A percentile compares a stretch with the other conserved stretches of the same genome.
Conservation (phyloP, 2,113 vertebrate genomes). For the Brienomyrus longianalis region DNA sequence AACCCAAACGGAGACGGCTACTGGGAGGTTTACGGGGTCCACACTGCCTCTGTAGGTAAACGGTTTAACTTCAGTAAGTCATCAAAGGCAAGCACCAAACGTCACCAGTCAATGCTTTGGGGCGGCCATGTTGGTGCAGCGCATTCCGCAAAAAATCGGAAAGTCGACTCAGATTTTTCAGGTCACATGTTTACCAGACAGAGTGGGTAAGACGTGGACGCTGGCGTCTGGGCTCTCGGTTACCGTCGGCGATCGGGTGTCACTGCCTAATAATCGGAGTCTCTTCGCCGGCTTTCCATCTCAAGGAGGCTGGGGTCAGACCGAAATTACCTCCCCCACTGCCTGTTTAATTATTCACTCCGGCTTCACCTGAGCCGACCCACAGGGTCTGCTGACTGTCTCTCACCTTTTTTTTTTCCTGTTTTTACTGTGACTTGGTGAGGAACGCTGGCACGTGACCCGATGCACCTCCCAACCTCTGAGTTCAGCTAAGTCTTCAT, state of each 20-base stretch:
- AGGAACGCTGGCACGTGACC: not conserved
- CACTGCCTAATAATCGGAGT: slow-evolving; percentile 55
- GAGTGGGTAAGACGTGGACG: slow-evolving; percentile 36
- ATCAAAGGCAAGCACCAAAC: not conserved
- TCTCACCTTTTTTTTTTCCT: slow-evolving; percentile 24
- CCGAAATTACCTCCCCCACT: slow-evolving; percentile 38
- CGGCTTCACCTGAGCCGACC: slow-evolving; percentile 48
- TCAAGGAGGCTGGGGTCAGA: slow-evolving; percentile 44
- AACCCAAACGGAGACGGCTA: not conserved
- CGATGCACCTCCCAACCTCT: not conserved
- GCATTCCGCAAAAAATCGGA: not conserved
- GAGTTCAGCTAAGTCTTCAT: not conserved
- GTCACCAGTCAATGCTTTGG: not conserved
- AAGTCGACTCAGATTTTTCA: slow-evolving; percentile 5
- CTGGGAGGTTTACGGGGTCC: not conserved
- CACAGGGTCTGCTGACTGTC: slow-evolving; percentile 18
- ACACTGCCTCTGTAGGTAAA: not conserved
- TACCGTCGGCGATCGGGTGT: slow-evolving; percentile 55
- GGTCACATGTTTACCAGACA: slow-evolving; percentile 48
- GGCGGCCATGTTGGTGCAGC: not conserved
- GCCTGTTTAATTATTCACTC: slow-evolving; percentile 50
- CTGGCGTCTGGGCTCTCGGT: slow-evolving; percentile 51
- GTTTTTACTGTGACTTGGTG: not conserved
- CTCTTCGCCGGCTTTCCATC: slow-evolving; percentile 37
- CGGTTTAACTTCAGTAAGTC: not conserved